A percentile compares a stretch with the other conserved stretches of the same genome.
These are phyloP conservation scores for Anastrepha ludens DNA, from an alignment of 1,140 invertebrate genomes.

Conservation along the genomic window DNA sequence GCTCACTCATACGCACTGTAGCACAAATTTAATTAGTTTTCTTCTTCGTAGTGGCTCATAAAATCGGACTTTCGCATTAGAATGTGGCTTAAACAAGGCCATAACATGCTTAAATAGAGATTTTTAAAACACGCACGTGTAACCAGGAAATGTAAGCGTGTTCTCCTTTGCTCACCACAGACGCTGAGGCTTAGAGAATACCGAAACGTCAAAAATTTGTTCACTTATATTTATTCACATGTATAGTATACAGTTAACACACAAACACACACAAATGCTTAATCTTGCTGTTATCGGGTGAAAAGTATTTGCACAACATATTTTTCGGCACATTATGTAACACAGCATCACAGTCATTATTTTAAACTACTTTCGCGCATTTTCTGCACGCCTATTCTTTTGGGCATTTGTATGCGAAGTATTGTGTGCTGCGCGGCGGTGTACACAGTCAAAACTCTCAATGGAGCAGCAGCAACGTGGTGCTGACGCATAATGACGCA, in stretches of 20 bases:
- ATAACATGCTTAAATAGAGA: too few relatives aligned
- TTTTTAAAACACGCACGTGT: too few relatives aligned
- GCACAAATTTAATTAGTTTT: too few relatives aligned
- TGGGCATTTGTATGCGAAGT: constrained; percentile 22
- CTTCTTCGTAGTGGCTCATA: too few relatives aligned
- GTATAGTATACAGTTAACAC: not conserved
- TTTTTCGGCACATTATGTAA: not conserved
- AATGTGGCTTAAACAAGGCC: too few relatives aligned
- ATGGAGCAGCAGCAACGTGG: not conserved
- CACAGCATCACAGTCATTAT: not conserved
- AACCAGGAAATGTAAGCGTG: too few relatives aligned
- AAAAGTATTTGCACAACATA: not conserved
- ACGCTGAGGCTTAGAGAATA: too few relatives aligned
- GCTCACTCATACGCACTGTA: too few relatives aligned
- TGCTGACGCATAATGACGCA: not conserved
- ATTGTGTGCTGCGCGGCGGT: not conserved
- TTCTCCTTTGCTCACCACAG: too few relatives aligned
- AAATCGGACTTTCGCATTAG: too few relatives aligned
- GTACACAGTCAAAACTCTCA: not conserved
- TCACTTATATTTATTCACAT: not conserved
- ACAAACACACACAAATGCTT: too few relatives aligned
- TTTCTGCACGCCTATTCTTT: not conserved
- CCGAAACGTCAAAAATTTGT: not conserved
- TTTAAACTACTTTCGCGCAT: not conserved
- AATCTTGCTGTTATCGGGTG: too few relatives aligned